Conservation (phyloP, 2,888 invertebrate genomes). For the Calliopum simillimum region DNA sequence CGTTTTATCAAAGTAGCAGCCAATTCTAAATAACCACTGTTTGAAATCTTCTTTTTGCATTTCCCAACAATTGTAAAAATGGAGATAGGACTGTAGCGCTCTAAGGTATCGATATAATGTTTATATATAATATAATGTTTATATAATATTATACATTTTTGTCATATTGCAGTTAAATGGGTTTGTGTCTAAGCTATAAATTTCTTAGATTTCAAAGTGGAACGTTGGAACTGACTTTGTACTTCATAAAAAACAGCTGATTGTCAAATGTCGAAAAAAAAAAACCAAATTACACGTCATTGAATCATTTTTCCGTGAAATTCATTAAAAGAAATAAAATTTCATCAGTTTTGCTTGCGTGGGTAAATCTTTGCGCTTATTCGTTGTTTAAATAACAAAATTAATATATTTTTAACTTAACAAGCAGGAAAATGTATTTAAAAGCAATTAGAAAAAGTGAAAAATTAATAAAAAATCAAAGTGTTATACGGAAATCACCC, state of each 20-base stretch:
- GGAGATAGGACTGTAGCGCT: too few species aligned
- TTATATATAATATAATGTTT: too few species aligned
- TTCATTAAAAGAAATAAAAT: neutral
- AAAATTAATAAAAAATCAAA: slow-evolving; percentile 14
- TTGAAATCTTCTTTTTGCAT: too few species aligned
- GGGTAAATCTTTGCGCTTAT: slow-evolving; percentile 12
- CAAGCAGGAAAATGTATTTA: slow-evolving; percentile 16
- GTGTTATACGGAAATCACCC: neutral
- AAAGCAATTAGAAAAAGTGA: neutral
- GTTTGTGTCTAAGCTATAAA: too few species aligned
- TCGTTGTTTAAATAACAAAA: neutral
- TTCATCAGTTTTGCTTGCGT: slow-evolving; percentile 20
- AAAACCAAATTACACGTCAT: slow-evolving; percentile 22
- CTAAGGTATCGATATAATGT: too few species aligned
- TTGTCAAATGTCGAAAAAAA: slow-evolving; percentile 1
- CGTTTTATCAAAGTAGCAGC: too few species aligned
- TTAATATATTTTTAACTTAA: neutral
- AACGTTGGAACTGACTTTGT: too few species aligned
- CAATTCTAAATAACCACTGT: too few species aligned
- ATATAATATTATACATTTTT: too few species aligned
- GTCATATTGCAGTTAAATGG: too few species aligned
- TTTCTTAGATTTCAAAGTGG: too few species aligned
- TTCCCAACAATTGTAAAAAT: too few species aligned
- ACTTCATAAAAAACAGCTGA: slow-evolving; percentile 26
- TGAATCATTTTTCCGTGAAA: slow-evolving; percentile 12